Evolutionary conservation across 2,797 vertebrate genomes (phyloP), one percentile per base, ranked within the genome.

Genomic region (Luscinia luscinia): DNA sequence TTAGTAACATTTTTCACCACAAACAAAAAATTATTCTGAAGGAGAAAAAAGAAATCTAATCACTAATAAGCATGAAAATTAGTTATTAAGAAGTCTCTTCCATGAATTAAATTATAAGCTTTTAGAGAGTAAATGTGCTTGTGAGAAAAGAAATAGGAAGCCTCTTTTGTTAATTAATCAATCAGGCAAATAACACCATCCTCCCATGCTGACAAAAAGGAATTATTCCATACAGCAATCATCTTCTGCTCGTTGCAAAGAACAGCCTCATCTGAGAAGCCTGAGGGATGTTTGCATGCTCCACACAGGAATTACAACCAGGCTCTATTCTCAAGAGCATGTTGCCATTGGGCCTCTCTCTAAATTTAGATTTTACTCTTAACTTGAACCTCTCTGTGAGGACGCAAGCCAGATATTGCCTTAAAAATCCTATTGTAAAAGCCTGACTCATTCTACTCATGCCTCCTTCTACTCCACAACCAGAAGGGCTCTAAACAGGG

Each of bases 391-490:
- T 67, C 54, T 66, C 73, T 63, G 34, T 43, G 36, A 80, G 62
- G 69, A 93, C 8, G 2, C 32, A 46, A 66, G 30, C 9, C 87
- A 89, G 69, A 61, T 94, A 74, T 2, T 72, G 38, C 32, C 74
- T 76, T 68, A 81, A 63, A 89, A 91, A 89, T 78, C 41, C 69
- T 76, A 54, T 15, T 51, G 61, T 52, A 74, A 87, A 87, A 92
- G 9, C 20, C 57, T 30, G 21, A 81, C 38, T 92, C 46, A 55
- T 74, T 85, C 28, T 46, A 87, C 51, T 30, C 41, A 3, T 32
- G 15, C 5, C 24, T 61, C 36, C 30, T 66, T 22, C 30, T 48
- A 16, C 18, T 84, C 36, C 21, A 22, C 30, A 76, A 26, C 12
- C 48, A 81, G 28, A 46, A 78, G 28, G 32, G 49, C 26, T 48